Base-by-base conservation (phyloP, 2,888 invertebrate species). In the Melitaea athalia region DNA sequence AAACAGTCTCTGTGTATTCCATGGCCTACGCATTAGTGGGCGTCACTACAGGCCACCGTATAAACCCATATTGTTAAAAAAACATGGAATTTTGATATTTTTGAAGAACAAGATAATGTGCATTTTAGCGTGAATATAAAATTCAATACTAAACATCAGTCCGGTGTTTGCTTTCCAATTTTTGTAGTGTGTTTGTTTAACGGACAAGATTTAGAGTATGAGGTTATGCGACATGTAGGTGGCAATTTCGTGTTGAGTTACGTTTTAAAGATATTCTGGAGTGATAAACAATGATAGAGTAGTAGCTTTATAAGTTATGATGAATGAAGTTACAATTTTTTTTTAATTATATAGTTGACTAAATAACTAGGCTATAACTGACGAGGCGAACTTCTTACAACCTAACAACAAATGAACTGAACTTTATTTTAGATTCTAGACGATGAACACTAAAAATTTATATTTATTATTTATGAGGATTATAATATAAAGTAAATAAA, bases 91-190 rank as follows among this genome's bases (percentile, higher is more conserved):
- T 69, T 45, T 67, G 55, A 17, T 52, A 57, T 69, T 67, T 69
- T 60, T 43, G 5, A 1, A 10, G 12, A 60, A 15, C n/a, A 45
- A 10, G 59, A 62, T 72, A 72, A 63, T 24, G 47, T 24, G 33
- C 17, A 63, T 42, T 57, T 62, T 63, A 10, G 42, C 47, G 17
- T 67, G 57, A 42, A 57, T 50, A 15, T 43, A 42, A 49, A 52
- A 43, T 17, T 12, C 45, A 49, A 57, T 38, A 38, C 4, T 38
- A 38, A 24, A 38, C 38, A 38, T 49, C 69, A 60, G 50, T 52
- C 49, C 15, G 78, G 80, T 78, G 80, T 83, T 81, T 80, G 85
- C 86, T 88, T 88, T 88, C 87, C 84, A 88, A 87, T 86, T 86
- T 85, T 81, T 83, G 83, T 80, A 61, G 74, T 72, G 62, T 75